Evolutionary conservation across 2,888 invertebrate genomes (phyloP).

Genomic region (Dynastes hyllus): DNA sequence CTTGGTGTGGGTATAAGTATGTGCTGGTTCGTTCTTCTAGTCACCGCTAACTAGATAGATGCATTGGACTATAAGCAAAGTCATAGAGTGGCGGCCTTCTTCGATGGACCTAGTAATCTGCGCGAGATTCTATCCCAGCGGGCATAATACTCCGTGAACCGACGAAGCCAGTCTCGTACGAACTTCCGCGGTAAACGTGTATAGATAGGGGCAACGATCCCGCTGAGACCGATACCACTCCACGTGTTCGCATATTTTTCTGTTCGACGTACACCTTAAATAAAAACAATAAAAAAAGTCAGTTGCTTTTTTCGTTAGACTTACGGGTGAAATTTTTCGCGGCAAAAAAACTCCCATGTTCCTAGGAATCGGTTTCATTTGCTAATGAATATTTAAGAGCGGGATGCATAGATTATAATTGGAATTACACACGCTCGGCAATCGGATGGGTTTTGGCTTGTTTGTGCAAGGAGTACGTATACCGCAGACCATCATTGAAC

Average conservation of each 20-base stretch:
- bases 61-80: conserved; percentile 27
- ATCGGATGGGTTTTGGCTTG: conserved; percentile 7
- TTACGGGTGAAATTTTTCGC: conserved; percentile 14
- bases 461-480: background rate
- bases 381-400: background rate
- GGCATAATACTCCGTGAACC: conserved; percentile 58
- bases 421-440: background rate
- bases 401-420: conserved; percentile 1
- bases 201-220: conserved; percentile 56
- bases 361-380: background rate
- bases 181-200: conserved; percentile 62
- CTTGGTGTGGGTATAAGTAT: background rate
- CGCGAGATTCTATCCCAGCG: conserved; percentile 58
- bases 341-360: background rate
- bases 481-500: conserved; percentile 15
- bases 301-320: background rate
- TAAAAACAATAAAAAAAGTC: background rate
- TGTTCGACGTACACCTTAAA: background rate
- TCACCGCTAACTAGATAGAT: conserved; percentile 33
- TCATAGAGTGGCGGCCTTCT: conserved; percentile 31
- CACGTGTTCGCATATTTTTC: conserved; percentile 56
- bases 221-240: conserved; percentile 48
- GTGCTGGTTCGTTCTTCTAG: background rate
- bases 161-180: conserved; percentile 62
- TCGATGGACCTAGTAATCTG: conserved; percentile 55